Evolutionary conservation across 2,888 invertebrate species (phyloP).

Genomic region (Pecten maximus): DNA sequence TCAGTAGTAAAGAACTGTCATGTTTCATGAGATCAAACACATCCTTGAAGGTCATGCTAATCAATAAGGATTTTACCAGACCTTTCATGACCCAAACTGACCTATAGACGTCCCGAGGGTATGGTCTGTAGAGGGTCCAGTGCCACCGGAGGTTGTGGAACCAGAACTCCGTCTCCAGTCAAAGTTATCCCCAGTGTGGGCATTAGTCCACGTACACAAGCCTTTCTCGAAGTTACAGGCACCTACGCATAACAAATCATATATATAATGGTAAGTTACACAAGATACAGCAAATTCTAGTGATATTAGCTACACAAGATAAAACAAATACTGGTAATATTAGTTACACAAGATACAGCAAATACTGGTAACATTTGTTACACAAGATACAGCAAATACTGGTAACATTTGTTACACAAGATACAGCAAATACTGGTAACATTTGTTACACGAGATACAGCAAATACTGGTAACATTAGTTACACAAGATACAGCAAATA

Average conservation of each 20-base stretch:
- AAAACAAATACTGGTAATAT: too few species aligned
- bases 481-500: neutral
- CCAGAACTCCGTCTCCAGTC: conserved; percentile 76
- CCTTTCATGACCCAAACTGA: too few species aligned
- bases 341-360: neutral
- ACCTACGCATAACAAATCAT: too few species aligned
- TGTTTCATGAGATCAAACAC: too few species aligned
- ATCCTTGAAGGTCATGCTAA: too few species aligned
- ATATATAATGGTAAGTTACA: too few species aligned
- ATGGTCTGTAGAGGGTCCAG: conserved; percentile 76
- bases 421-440: neutral
- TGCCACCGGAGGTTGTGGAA: conserved; percentile 63
- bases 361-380: neutral
- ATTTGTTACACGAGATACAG: too few species aligned
- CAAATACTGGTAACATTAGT: too few species aligned
- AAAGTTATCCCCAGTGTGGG: conserved; percentile 72
- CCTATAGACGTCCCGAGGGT: conserved; percentile 66
- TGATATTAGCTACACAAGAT: too few species aligned
- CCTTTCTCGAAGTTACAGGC: conserved; percentile 75
- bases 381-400: too few species aligned
- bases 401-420: neutral
- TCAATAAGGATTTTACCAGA: too few species aligned
- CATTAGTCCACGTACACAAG: conserved; percentile 73
- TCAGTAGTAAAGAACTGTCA: too few species aligned
- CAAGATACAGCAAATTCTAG: neutral